These are phyloP conservation scores for Trissolcus basalis DNA, from an alignment of 1,140 invertebrate species.

Conservation along the genomic window DNA sequence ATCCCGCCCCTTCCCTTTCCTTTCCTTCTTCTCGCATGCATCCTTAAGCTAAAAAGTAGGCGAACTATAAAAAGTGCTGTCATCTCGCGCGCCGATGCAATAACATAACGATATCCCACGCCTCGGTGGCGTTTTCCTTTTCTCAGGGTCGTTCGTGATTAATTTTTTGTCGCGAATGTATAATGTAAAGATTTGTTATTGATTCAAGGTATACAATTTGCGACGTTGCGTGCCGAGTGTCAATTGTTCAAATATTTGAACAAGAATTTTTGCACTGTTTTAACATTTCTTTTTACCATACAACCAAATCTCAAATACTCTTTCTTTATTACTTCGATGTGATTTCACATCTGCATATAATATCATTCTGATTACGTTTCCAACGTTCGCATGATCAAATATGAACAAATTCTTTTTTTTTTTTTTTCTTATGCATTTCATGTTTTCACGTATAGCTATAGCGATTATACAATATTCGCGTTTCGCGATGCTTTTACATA, in stretches of 20 bases:
- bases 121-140: slow-evolving; percentile 13
- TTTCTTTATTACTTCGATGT: no score
- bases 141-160: slow-evolving; percentile 20
- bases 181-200: slow-evolving; percentile 22
- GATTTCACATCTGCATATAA: no score
- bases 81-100: not conserved
- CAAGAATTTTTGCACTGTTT: not conserved
- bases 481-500: no score
- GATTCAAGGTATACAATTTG: slow-evolving; percentile 17
- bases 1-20: no score
- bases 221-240: not conserved
- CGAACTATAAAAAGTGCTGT: not conserved
- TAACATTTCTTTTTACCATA: not conserved
- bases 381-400: no score
- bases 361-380: no score
- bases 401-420: no score
- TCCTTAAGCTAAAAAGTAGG: not conserved
- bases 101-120: slow-evolving; percentile 10
- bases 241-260: slow-evolving; percentile 16
- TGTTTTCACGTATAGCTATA: no score
- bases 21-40: no score
- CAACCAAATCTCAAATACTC: no score
- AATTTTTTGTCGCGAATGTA: slow-evolving; percentile 2
- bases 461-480: no score
- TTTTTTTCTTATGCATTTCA: no score